Evolutionary conservation across 2,797 vertebrate species (phyloP).

Genomic region (Anguilla obscura): DNA sequence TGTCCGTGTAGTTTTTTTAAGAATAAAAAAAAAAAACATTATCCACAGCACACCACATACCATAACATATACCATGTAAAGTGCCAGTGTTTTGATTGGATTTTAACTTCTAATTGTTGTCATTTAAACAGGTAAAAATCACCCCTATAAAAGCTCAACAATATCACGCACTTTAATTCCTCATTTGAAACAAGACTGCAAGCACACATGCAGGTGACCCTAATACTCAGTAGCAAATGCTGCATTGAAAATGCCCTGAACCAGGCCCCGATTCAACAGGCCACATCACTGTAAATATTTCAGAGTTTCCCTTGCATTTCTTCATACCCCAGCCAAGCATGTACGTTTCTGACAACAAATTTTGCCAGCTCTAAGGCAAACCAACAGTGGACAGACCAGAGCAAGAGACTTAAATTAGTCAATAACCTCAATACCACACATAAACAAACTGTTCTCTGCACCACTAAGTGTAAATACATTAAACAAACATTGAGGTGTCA

Average conservation of each 20-base stretch:
- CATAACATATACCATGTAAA: no score
- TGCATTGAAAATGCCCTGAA: neutral
- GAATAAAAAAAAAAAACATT: no score
- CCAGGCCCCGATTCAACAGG: neutral
- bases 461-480: neutral
- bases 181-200: neutral
- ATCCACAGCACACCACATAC: no score
- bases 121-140: no score
- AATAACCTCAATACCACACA: neutral
- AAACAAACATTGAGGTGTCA: neutral
- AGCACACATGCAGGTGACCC: neutral
- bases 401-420: neutral
- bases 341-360: neutral
- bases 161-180: no score
- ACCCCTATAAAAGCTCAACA: no score
- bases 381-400: neutral
- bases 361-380: neutral
- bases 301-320: no score
- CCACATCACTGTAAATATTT: neutral
- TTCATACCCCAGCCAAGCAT: no score
- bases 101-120: no score
- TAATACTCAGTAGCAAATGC: neutral
- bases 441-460: neutral
- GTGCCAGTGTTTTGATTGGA: no score
- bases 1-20: no score